phyloP scores from a whole-genome alignment of 2,113 vertebrate species.

The Saccopteryx leptura region DNA sequence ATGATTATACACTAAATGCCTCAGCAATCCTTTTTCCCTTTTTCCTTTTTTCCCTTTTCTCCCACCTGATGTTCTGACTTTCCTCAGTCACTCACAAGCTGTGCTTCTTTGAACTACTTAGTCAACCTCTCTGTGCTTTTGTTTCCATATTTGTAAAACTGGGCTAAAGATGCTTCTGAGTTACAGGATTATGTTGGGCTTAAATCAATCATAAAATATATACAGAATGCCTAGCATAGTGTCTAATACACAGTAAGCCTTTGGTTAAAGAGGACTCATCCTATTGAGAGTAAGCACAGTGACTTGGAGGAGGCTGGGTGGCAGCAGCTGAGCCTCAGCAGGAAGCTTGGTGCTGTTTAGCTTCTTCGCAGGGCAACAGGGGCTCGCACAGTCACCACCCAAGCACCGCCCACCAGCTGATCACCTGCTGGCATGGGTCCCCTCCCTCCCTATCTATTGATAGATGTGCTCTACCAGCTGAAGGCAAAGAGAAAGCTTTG shows the following conservation, averaged over 20 bases:
- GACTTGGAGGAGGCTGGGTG: not conserved
- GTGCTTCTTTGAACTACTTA: not conserved
- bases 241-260: not conserved
- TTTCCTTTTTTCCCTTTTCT: not conserved
- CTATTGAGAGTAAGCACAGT: not conserved
- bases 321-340: too few species aligned
- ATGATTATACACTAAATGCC: not conserved
- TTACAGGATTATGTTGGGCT: not conserved
- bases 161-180: not conserved
- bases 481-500: slow-evolving; percentile 81
- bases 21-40: not conserved
- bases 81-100: not conserved
- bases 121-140: not conserved
- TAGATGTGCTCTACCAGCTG: slow-evolving; percentile 63
- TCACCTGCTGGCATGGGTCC: slow-evolving; percentile 35
- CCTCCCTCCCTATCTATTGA: not conserved
- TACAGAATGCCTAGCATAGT: not conserved
- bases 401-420: not conserved
- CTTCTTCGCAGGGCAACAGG: not conserved
- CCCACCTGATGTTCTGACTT: not conserved
- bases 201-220: not conserved
- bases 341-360: not conserved
- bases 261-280: not conserved
- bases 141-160: not conserved
- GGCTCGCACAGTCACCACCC: not conserved